Base-by-base conservation (phyloP, 1,140 invertebrate genomes). In the Atopsyche davidsoni region DNA sequence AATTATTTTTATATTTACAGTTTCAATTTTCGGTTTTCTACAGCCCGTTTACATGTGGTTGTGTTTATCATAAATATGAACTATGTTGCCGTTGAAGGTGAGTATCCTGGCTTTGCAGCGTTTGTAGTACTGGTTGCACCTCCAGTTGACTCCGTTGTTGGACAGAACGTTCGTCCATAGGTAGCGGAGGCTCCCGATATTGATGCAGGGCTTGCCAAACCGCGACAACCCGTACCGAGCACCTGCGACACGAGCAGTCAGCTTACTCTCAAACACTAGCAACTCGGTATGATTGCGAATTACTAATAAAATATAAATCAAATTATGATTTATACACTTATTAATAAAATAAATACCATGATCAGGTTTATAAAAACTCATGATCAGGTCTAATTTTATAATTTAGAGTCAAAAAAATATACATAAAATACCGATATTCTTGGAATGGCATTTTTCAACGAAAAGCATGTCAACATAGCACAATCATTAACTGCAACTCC, bases 101-200 rank as follows among this genome's bases (percentile, higher is more conserved):
- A 42, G n/a, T 4, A 50, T 10, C 25, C 28, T 55, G 11, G 53
- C 53, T 44, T 51, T 55, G 38, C 53, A 55, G 11, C 41, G 31
- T 31, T 21, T 44, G 31, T 28, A 28, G 34, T 50, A 39, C 18
- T 34, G 47, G 21, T 36, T 50, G 18, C 53, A 55, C 32, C 53
- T 45, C 53, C 53, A 55, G 16, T 24, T 39, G 7, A 45, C 34
- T n/a, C 25, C 28, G 13, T 44, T 41, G 21, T 24, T 21, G 4
- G 13, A 16, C 3, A 35, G 43, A 23, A n/a, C 10, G 10, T 38
- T 41, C 21, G 34, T 39, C 32, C 25, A 41, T 10, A 25, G 34
- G n/a, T 46, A 55, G 10, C 47, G 41, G 24, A 23, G 35, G 11
- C 24, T 22, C 6, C 46, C 43, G 2, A 55, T n/a, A 17, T n/a